A percentile compares a stretch with the other conserved stretches of the same genome.
Evolutionary conservation across 1,140 invertebrate genomes (phyloP).

Genomic region (Lordiphosa collinella): DNA sequence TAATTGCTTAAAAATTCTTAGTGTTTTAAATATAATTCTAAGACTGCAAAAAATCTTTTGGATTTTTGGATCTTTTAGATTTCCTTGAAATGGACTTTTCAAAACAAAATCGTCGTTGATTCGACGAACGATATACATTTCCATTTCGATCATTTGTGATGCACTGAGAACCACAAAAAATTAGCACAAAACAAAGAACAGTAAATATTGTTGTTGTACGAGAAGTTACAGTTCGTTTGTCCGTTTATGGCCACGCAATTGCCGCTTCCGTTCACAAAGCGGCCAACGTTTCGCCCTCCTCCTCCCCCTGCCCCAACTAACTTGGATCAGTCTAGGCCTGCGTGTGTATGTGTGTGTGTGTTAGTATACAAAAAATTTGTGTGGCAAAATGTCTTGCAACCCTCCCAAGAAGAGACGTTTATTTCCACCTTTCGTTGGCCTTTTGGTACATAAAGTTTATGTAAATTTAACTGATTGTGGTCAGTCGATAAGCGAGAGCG

Average conservation of each 20-base stretch:
- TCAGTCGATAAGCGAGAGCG: conserved; percentile 7
- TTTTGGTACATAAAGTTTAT: conserved; percentile 9
- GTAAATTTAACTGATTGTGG: conserved; percentile 11
- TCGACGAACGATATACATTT: too few species aligned
- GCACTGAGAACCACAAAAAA: too few species aligned
- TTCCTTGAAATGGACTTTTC: too few species aligned
- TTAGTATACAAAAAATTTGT: background rate
- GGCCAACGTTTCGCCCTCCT: background rate
- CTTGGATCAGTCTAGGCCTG: background rate
- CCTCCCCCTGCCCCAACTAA: background rate
- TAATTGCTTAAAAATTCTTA: too few species aligned
- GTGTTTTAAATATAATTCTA: too few species aligned
- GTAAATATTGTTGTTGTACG: too few species aligned
- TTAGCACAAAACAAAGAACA: too few species aligned
- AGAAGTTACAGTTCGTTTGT: conserved; percentile 4
- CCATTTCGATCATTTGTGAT: too few species aligned
- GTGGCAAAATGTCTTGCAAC: conserved; percentile 1
- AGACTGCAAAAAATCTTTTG: too few species aligned
- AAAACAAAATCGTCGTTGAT: too few species aligned
- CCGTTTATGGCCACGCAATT: conserved; percentile 12
- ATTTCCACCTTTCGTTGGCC: conserved; percentile 2
- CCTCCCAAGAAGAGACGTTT: background rate
- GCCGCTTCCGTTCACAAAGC: conserved; percentile 16
- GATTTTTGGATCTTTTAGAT: too few species aligned
- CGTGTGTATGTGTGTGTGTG: background rate